Base-by-base conservation (phyloP, 2,888 invertebrate genomes). In the Blastobasis lacticolella region DNA sequence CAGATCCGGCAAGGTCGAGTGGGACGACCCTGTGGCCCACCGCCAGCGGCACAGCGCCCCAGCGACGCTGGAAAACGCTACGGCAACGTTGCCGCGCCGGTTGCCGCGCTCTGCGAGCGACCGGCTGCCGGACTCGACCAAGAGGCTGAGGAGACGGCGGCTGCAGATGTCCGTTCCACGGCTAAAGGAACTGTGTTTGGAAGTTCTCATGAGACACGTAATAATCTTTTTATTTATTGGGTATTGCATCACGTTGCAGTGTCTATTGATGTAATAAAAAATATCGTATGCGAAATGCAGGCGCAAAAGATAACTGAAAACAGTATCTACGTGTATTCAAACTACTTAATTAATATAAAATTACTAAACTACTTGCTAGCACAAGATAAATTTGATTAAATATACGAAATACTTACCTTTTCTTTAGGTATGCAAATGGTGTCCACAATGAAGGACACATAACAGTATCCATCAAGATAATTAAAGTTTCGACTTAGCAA, bases 171-270 rank as follows among this genome's bases (percentile, higher is more conserved):
- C 75, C 38, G 81, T 90, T 45, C 77, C 81, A 45, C 73, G 75
- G 5, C 71, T 91, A 38, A 89, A 89, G 57, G 84, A 85, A 46
- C 63, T 92, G 41, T 91, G 92, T 67, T 75, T 91, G 68, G 86
- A 90, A 65, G 75, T 89, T 51, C 81, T 91, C 46, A 82, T 90
- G 44, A 69, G 81, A 62, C 88, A 91, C 83, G 92, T 90, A 85
- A 81, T 64, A 66, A 59, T 23, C 37, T 48, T 50, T 37, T 45
- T 51, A n/a, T n/a, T n/a, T n/a, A n/a, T n/a, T n/a, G n/a, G n/a
- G n/a, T n/a, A n/a, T n/a, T n/a, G n/a, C n/a, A n/a, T n/a, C n/a
- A n/a, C n/a, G n/a, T n/a, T n/a, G n/a, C n/a, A n/a, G n/a, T n/a
- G n/a, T n/a, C n/a, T n/a, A n/a, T n/a, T n/a, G n/a, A n/a, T n/a